Evolutionary conservation across 2,797 vertebrate species (phyloP), one percentile per base, ranked within the genome.

Genomic region (Petrocephalus schoutedeni): DNA sequence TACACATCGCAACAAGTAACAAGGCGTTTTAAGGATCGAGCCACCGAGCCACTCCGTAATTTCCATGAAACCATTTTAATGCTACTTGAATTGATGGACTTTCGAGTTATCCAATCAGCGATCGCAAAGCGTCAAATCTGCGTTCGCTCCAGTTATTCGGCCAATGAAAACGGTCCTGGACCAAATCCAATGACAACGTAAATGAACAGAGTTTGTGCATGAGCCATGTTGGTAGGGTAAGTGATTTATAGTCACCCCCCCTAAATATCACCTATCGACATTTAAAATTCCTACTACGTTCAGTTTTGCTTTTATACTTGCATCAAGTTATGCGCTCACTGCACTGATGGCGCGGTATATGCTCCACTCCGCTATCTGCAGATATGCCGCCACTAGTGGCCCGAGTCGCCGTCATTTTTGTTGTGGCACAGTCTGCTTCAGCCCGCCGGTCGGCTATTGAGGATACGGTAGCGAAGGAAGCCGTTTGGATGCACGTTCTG

Each of bases 41-140:
- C 51, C 61, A 45, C n/a, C 16, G 36, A 67, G 32, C 32, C 86
- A 14, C 28, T 86, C 91, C 93, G 89, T 85, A 86, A 87, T 88
- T 94, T 94, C 28, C 51, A n/a, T 59, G n/a, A 71, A 71, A 16
- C 91, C 87, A 2, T 10, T 57, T 19, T 28, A 87, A n/a, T 59
- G 28, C 28, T 59, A 41, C 64, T 89, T 85, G 41, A 1, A 56
- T 83, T 94, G 92, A 94, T 89, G 88, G 94, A 91, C 92, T 89
- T 88, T 49, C 21, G 2, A 9, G 1, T 71, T 8, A 86, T 88
- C 94, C 92, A 94, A 88, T 94, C 91, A 91, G 8, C 7, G 51
- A 12, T n/a, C 91, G 94, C 94, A 95, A 95, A 95, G 94, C 94
- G 94, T 95, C 94, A 94, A 91, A 87, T 88, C 91, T 90, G 93